Base-by-base conservation (phyloP, 2,888 invertebrate species). In the Helobdella robusta region DNA sequence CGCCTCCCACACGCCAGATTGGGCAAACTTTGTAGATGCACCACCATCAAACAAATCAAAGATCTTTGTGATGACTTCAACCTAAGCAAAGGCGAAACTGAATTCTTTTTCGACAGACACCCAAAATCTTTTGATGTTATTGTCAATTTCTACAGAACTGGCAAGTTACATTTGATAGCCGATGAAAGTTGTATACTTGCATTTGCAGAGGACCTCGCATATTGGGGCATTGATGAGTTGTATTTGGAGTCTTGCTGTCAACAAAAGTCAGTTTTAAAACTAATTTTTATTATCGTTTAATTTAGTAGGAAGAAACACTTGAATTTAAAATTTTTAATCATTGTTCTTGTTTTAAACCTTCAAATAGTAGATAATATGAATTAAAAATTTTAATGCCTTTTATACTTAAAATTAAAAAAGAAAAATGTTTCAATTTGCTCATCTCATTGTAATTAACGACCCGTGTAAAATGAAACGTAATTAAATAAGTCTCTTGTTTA, bases 181-280 rank as follows among this genome's bases (percentile, higher is more conserved):
- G 66, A 66, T 2, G 66, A 66, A 20, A 34, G 50, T 5, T 66
- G 66, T 28, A 54, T 62, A 15, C 28, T 66, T 8, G 50, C 66
- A 1, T 61, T 62, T 35, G 40, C 40, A 0, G 48, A 40, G 4
- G 66, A 66, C 23, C 46, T 66, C 11, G n/a, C 34, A 34, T 66
- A 66, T 48, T 66, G 66, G 66, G 66, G 61, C 25, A 61, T 66
- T 6, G 61, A 56, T 23, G 66, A 66, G n/a, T 36, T 62, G 25
- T 40, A 61, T 34, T 32, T 66, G 23, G 66, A 66, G 62, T 44
- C 66, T 40, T 66, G 66, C 35, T 66, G 66, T 35, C 66, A 66
- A 36, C 62, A 56, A 23, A 56, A 32, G 56, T 56, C 4, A 18
- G 32, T 56, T 28, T n/a, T n/a, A n/a, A n/a, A n/a, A n/a, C n/a